Base-by-base conservation (phyloP, 2,888 invertebrate genomes). In the Drosophila mercatorum region DNA sequence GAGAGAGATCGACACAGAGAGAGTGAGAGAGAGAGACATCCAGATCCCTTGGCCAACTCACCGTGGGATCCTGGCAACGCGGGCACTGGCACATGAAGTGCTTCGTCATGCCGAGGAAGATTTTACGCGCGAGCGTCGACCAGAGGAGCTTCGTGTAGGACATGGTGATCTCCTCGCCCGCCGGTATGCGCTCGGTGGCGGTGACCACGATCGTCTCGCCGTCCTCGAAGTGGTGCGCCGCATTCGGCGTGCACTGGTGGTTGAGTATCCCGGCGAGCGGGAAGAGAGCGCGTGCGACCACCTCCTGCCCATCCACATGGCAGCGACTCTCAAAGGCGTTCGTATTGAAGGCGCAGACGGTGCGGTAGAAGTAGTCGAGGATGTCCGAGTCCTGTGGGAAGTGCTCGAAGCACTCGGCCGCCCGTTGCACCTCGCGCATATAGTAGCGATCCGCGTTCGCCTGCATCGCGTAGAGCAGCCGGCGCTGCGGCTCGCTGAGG, bases 231-330 rank as follows among this genome's bases (percentile, higher is more conserved):
- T 94, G 93, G 87, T 96, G 96, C 61, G 94, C 94, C 0, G 96
- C 96, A 90, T 96, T 96, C 36, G 96, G 95, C 58, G 93, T 94
- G 88, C 96, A 96, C 83, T 95, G 94, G 88, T 96, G 96, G 81
- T 96, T 94, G 92, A 96, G 93, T 92, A 96, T 94, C 7, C 95
- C 95, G 1, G 95, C 95, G 68, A 94, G 94, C 2, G 95, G 94
- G 90, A 95, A 96, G 64, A 96, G 92, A 47, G 95, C 95, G 49
- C 95, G 93, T 38, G 95, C 93, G 67, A 94, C 93, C 53, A 91
- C 87, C 75, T 93, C 91, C 59, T 89, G 83, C 0, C 88, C 88
- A 7, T 75, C 83, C 5, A 90, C 83, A 11, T 78, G 81, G 52
- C 85, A 91, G 34, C 91, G 80, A 0, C 91, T 89, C 76, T 93